Evolutionary conservation across 1,140 invertebrate genomes (phyloP).

Genomic region (Whitmania pigra): DNA sequence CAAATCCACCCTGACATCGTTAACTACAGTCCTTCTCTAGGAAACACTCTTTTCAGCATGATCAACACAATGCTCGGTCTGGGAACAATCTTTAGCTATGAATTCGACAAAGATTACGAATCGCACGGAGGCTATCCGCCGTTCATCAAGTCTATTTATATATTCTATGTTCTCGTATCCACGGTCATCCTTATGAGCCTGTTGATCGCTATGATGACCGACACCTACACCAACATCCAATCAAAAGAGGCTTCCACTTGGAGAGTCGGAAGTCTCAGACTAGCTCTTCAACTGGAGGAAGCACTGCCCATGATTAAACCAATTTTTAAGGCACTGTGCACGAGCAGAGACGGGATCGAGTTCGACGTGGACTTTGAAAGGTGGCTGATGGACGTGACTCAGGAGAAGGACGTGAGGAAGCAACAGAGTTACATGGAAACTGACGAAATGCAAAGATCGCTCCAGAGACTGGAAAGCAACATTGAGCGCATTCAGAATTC

Average conservation of each 20-base stretch:
- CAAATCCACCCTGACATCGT: constrained; percentile 14
- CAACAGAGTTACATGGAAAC: not conserved
- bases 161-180: constrained; percentile 23
- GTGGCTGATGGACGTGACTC: constrained; percentile 3
- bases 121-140: constrained; percentile 9
- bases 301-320: constrained; percentile 3
- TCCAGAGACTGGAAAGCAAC: constrained; percentile 10
- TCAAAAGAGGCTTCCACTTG: constrained; percentile 20
- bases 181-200: constrained; percentile 26
- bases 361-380: constrained; percentile 1
- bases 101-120: constrained; percentile 19
- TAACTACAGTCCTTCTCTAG: constrained; percentile 1
- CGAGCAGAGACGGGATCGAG: not conserved
- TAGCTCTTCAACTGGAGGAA: constrained; percentile 21
- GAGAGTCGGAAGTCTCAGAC: constrained; percentile 21
- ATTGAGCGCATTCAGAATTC: constrained; percentile 11
- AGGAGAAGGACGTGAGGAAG: not conserved
- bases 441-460: constrained; percentile 11
- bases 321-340: not conserved
- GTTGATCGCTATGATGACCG: constrained; percentile 26
- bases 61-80: constrained; percentile 26
- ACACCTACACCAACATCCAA: constrained; percentile 24
- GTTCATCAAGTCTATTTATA: constrained; percentile 20
- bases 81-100: constrained; percentile 20
- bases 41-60: constrained; percentile 22